Percentiles rank a stretch among this genome's conserved stretches.
Evolutionary conservation across 2,888 invertebrate genomes (phyloP).

Genomic region (Drosophila sordidula): DNA sequence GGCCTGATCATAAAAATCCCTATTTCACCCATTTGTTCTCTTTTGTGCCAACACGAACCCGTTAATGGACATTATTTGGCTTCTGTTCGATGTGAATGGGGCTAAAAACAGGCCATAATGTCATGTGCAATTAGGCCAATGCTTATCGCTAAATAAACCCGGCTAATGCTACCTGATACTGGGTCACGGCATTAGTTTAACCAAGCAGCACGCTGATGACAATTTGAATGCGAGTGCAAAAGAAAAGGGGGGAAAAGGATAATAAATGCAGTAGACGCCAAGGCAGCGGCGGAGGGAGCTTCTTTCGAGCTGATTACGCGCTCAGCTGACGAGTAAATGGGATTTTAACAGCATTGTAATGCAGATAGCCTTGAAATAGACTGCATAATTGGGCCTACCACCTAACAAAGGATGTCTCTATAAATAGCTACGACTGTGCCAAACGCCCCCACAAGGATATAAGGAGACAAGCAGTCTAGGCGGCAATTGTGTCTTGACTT

Average conservation of each 20-base stretch:
- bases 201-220: conserved; percentile 8
- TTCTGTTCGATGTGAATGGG: conserved; percentile 1
- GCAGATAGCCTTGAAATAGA: conserved; percentile 8
- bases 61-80: conserved; percentile 24
- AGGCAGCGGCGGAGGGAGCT: neutral
- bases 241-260: neutral
- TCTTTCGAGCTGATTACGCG: too few species aligned
- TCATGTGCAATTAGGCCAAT: conserved; percentile 32
- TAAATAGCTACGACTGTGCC: conserved; percentile 6
- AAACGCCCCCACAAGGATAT: conserved; percentile 6
- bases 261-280: neutral
- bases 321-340: conserved; percentile 8
- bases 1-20: conserved; percentile 11
- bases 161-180: conserved; percentile 26
- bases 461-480: conserved; percentile 1
- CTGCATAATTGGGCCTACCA: conserved; percentile 21
- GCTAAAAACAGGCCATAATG: conserved; percentile 24
- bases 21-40: neutral
- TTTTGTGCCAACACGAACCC: conserved; percentile 23
- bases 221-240: conserved; percentile 8
- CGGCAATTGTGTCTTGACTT: conserved; percentile 8
- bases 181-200: neutral
- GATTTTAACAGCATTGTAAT: conserved; percentile 21
- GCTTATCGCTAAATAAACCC: conserved; percentile 26
- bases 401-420: conserved; percentile 4